These are phyloP conservation scores for Brachypteracias leptosomus DNA, from an alignment of 2,113 vertebrate genomes.

Conservation along the genomic window DNA sequence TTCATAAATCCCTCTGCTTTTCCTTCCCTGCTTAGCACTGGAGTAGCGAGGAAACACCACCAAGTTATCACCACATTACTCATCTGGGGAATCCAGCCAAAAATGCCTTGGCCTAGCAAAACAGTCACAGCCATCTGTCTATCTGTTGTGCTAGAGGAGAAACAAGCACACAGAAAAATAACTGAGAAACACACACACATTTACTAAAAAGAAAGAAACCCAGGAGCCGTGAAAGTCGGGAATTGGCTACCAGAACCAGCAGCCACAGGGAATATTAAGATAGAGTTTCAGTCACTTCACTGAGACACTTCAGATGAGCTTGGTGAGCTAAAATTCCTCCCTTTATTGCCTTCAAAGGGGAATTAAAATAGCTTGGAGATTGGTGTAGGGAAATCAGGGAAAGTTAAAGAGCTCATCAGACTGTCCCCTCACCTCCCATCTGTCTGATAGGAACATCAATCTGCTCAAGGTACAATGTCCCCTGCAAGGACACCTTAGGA, in stretches of 20 bases:
- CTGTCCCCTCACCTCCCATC: neutral
- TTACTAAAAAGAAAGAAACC: neutral
- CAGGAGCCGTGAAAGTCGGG: neutral
- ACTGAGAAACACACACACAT: neutral
- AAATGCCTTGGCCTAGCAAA: constrained; percentile 15
- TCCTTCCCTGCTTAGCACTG: neutral
- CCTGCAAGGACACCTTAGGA: neutral
- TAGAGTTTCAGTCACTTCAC: neutral
- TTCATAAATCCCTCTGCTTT: constrained; percentile 16
- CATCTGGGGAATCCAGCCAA: constrained; percentile 7
- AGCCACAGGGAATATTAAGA: neutral
- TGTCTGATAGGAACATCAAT: neutral
- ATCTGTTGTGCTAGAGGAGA: constrained; percentile 3
- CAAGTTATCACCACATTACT: constrained; percentile 11
- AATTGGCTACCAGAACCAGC: neutral
- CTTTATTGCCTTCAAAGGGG: constrained; percentile 7
- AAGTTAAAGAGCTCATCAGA: neutral
- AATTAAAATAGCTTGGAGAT: constrained; percentile 6
- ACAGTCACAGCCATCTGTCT: constrained; percentile 24
- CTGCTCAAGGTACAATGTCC: neutral
- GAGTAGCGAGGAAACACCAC: neutral
- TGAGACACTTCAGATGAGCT: neutral
- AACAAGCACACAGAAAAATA: neutral
- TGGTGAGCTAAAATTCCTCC: neutral
- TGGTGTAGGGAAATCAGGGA: neutral